Evolutionary conservation across 2,113 vertebrate genomes (phyloP), one percentile per base, ranked within the genome.

Genomic region (Campylomormyrus tamandua): DNA sequence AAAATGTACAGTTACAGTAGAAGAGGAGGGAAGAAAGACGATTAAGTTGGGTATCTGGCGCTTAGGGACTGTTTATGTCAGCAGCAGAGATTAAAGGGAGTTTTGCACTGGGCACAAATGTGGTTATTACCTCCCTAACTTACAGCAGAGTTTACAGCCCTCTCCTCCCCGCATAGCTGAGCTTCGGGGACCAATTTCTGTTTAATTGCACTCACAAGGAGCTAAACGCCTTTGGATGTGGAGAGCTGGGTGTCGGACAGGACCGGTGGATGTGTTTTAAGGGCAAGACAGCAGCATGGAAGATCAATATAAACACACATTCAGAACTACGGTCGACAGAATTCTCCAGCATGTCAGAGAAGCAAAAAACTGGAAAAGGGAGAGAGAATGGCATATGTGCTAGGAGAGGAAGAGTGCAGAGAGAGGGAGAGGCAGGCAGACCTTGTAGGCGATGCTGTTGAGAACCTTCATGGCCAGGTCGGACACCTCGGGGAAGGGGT

Each of bases 381-480:
- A 2, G 45, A 8, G 42, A 83, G 31, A 7, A 45, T 9, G 15
- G 70, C n/a, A 3, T 27, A 48, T 13, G 39, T 66, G 13, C 53
- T 5, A 8, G 24, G 53, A 56, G 19, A 50, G 15, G 24, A 24
- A 17, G 62, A 27, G n/a, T 27, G n/a, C 62, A 89, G 49, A n/a
- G 56, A 45, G 46, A 62, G 89, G 13, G 46, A 0, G 27, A 84
- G 83, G 83, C 19, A 42, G 31, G 31, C 49, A 77, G 80, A 99
- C 98, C 98, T 99, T 99, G 94, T 98, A 99, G 6, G 98, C 98
- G 3, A 98, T 98, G 91, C 97, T 97, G 94, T 99, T 99, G 92
- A 99, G 97, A 90, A 98, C 98, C 91, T 97, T 98, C 98, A 99
- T 99, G 39, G 98, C 98, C 95, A 99, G 89, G 91, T 99, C 98